Evolutionary conservation across 2,113 vertebrate species (phyloP).

Genomic region (Ammodytes dubius): DNA sequence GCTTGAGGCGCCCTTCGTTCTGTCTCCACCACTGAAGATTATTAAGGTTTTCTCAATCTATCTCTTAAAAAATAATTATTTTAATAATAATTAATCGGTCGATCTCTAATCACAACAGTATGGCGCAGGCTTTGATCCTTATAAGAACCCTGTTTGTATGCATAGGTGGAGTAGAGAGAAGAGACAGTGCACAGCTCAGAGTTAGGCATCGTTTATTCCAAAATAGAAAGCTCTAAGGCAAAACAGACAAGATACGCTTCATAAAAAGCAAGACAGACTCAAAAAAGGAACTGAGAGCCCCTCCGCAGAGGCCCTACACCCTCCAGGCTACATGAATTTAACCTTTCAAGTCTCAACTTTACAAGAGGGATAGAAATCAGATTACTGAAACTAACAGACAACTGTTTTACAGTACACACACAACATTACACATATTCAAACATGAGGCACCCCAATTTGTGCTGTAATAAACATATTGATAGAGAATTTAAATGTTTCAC

Average conservation of each 20-base stretch:
- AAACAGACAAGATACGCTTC: conserved; percentile 71
- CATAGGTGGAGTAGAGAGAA: conserved; percentile 10
- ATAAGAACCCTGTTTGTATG: neutral
- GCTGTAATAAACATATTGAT: conserved; percentile 43
- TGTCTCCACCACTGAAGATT: no score
- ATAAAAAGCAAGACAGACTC: conserved; percentile 69
- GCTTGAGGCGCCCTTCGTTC: no score
- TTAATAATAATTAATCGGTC: no score
- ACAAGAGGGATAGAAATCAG: conserved; percentile 48
- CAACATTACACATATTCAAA: conserved; percentile 50
- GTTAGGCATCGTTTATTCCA: conserved; percentile 84
- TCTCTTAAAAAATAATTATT: no score
- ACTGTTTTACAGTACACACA: conserved; percentile 55
- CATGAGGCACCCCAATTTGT: conserved; percentile 55
- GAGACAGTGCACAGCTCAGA: conserved; percentile 43
- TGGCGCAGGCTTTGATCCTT: neutral
- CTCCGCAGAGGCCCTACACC: neutral
- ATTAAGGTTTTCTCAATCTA: no score
- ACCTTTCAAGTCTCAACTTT: conserved; percentile 53
- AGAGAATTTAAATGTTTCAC: conserved; percentile 21
- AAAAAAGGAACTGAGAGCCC: conserved; percentile 50
- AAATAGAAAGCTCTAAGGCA: conserved; percentile 85
- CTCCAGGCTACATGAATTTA: conserved; percentile 28
- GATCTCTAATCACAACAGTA: neutral
- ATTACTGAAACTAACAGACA: conserved; percentile 58